Percentiles rank a stretch among this genome's conserved stretches.
Evolutionary conservation across 2,113 vertebrate species (phyloP).

Genomic region (Aspiorhynchus laticeps): DNA sequence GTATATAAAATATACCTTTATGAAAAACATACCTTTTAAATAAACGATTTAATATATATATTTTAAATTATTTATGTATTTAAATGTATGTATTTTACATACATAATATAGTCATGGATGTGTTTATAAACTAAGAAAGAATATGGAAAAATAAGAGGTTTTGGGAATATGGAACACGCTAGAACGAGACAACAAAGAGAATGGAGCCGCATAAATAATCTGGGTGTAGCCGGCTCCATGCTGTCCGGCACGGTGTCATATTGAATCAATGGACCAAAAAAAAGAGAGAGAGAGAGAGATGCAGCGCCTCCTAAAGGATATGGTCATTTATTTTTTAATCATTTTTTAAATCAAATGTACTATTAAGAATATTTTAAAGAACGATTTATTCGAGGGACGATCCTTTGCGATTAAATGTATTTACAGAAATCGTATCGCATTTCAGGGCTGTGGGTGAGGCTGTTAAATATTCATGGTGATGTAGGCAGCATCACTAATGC

Average conservation of each 20-base stretch:
- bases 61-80: not conserved
- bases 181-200: conserved; percentile 46
- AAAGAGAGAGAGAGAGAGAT: not conserved
- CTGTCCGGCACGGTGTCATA: conserved; percentile 35
- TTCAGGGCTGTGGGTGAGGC: conserved; percentile 16
- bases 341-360: not conserved
- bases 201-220: conserved; percentile 57
- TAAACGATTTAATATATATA: not conserved
- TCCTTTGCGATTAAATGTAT: not conserved
- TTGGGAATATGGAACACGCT: not conserved
- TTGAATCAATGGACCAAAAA: conserved; percentile 26
- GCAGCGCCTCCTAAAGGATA: conserved; percentile 18
- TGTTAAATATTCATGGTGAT: conserved; percentile 63
- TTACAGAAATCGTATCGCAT: not conserved
- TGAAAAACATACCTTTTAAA: not conserved
- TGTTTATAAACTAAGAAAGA: not conserved
- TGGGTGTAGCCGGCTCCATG: conserved; percentile 46
- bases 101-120: not conserved
- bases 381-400: not conserved
- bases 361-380: not conserved
- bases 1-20: not conserved
- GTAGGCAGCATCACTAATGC: conserved; percentile 40
- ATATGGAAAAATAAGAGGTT: not conserved
- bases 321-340: not conserved
- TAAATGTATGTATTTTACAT: not conserved